These are phyloP conservation scores for Anorthoa munda DNA, from an alignment of 2,888 invertebrate genomes.

Conservation along the genomic window DNA sequence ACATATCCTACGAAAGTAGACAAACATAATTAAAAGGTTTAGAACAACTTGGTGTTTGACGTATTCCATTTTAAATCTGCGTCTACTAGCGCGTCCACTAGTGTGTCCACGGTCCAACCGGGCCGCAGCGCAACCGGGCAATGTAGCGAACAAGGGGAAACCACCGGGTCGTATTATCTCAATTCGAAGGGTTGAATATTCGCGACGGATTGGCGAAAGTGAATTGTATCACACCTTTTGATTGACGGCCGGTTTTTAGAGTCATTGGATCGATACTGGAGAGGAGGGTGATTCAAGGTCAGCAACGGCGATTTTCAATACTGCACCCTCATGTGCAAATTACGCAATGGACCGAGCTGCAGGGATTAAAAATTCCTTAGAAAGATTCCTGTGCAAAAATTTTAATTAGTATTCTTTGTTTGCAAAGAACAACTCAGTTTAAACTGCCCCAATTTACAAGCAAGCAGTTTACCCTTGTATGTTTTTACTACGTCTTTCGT, in stretches of 20 bases:
- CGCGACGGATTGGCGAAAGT: background rate
- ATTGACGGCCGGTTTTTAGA: background rate
- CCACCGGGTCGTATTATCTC: background rate
- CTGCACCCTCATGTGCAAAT: background rate
- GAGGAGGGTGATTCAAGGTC: conserved; percentile 31
- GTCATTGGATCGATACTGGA: background rate
- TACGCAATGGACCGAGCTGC: background rate
- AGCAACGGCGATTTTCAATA: background rate
- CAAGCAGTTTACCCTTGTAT: background rate
- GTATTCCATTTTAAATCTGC: too few relatives aligned
- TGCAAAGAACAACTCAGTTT: background rate
- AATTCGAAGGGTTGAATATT: conserved; percentile 13
- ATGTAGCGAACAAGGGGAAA: background rate
- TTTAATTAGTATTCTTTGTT: background rate
- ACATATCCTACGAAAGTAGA: too few relatives aligned
- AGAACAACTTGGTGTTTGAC: too few relatives aligned
- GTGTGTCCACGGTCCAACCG: background rate
- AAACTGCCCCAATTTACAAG: background rate
- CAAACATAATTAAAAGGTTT: too few relatives aligned
- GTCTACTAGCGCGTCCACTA: background rate
- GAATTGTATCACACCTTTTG: background rate
- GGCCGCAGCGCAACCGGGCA: too few relatives aligned
- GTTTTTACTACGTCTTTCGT: background rate
- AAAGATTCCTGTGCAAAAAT: background rate
- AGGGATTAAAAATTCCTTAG: background rate